Evolutionary conservation across 2,888 invertebrate genomes (phyloP), one percentile per base, ranked within the genome.

Genomic region (Plutella xylostella): DNA sequence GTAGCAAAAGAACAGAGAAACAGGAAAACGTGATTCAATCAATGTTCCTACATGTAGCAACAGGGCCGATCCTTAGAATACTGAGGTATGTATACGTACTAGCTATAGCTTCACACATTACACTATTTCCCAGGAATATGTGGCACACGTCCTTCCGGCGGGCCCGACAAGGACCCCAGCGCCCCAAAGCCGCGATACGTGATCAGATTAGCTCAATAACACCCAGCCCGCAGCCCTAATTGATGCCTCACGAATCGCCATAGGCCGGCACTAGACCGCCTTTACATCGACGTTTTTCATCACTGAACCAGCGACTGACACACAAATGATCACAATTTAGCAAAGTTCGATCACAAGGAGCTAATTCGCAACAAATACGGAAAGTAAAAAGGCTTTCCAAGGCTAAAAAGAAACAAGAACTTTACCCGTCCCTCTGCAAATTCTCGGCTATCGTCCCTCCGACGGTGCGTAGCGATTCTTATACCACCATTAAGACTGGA

Each of bases 381-480:
- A 19, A n/a, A 37, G 37, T 7, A 37, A 19, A 18, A 7, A 6
- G 25, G 25, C 39, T 11, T 14, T 17, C 9, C 7, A 17, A 11
- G 25, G 22, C 25, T 9, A 25, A 39, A 39, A 25, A 14, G 21
- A 39, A 25, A 17, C 25, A 39, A 39, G 28, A 39, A 39, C 67
- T 73, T 83, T 80, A 84, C 84, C 84, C 82, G 72, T 72, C 79
- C 72, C 76, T 74, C 77, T 77, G 82, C 75, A 71, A 74, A 63
- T 66, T 72, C 68, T 68, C 69, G 72, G 72, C 71, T 70, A 70
- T 69, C 68, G 72, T 71, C 71, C 71, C 70, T 77, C 74, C 77
- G 69, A 73, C 70, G 68, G 72, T 69, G 69, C 69, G 61, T 63
- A 72, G 71, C 67, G 73, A 63, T 71, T 71, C 68, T 67, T 74